Base-by-base conservation (phyloP, 2,888 invertebrate genomes). In the Pyralis farinalis region DNA sequence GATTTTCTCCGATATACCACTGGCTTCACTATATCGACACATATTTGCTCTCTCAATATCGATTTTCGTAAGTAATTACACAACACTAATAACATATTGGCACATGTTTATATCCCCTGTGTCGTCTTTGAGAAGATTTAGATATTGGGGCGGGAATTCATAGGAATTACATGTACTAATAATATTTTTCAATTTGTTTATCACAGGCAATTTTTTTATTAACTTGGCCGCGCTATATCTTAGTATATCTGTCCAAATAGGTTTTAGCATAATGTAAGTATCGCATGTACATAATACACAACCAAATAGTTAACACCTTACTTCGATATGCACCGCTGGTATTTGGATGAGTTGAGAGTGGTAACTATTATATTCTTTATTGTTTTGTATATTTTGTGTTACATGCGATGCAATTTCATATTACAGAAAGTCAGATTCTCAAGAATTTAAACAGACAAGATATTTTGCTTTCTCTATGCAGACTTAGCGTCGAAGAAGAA, bases 241-340 rank as follows among this genome's bases (percentile, higher is more conserved):
- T 21, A 21, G 7, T 25, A 16, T 16, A 2, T 25, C 25, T 25
- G n/a, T 25, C 25, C 7, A 25, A 2, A 25, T 25, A 25, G 25
- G 7, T 25, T 25, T 25, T 25, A 25, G 25, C 25, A 25, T 7
- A 5, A 8, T 45, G 33, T 28, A 46, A 46, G 51, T 43, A 49
- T 49, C 51, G 58, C 47, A 53, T 54, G 51, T 44, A 65, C 69
- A 63, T 59, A 49, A 50, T 43, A 75, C 73, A 74, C 69, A 57
- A 61, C 55, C 55, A 66, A 67, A 63, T 62, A 55, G 56, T 55
- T 54, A 51, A 60, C 62, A 79, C 71, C 72, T 63, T 62, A 67
- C 64, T 64, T 63, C 77, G 88, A 87, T 88, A 88, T 88, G 85
- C 88, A 88, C 88, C 88, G 73, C 88, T 88, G 88, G 88, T 85